A percentile compares a stretch with the other conserved stretches of the same genome.
These are phyloP conservation scores for Percopsis omiscomaycus DNA, from an alignment of 2,797 vertebrate genomes.

Conservation along the genomic window DNA sequence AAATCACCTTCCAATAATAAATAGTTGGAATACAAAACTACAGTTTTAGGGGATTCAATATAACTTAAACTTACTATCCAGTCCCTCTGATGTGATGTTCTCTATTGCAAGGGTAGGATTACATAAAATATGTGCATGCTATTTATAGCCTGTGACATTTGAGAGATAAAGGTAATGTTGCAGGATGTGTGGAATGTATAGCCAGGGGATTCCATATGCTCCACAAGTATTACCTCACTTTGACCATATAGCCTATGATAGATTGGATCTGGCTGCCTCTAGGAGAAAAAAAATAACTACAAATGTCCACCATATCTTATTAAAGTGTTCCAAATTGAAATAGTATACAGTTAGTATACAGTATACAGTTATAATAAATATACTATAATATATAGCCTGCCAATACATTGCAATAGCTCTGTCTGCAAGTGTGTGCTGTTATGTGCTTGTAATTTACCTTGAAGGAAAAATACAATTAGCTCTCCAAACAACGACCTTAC, in stretches of 20 bases:
- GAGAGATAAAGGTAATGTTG: constrained; percentile 58
- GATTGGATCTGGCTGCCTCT: constrained; percentile 22
- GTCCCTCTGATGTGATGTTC: constrained; percentile 8
- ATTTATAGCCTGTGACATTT: constrained; percentile 68
- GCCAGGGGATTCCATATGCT: constrained; percentile 25
- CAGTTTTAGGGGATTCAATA: neutral
- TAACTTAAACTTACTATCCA: neutral
- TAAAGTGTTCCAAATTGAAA: neutral
- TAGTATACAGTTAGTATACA: too few species aligned
- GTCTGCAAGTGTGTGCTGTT: too few species aligned
- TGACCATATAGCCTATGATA: constrained; percentile 31
- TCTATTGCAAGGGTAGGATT: constrained; percentile 38
- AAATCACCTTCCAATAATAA: too few species aligned
- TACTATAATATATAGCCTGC: too few species aligned
- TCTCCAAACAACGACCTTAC: too few species aligned
- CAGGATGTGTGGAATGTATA: constrained; percentile 45
- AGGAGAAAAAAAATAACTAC: constrained; percentile 11
- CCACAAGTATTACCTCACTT: constrained; percentile 44
- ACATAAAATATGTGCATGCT: constrained; percentile 58
- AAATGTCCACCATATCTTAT: constrained; percentile 3
- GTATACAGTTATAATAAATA: too few species aligned
- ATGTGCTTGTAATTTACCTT: too few species aligned
- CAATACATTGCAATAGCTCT: too few species aligned
- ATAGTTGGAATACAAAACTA: neutral
- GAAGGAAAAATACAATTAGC: too few species aligned